A percentile compares a stretch with the other conserved stretches of the same genome.
phyloP scores from a whole-genome alignment of 2,113 vertebrate genomes.

The Megalops atlanticus region DNA sequence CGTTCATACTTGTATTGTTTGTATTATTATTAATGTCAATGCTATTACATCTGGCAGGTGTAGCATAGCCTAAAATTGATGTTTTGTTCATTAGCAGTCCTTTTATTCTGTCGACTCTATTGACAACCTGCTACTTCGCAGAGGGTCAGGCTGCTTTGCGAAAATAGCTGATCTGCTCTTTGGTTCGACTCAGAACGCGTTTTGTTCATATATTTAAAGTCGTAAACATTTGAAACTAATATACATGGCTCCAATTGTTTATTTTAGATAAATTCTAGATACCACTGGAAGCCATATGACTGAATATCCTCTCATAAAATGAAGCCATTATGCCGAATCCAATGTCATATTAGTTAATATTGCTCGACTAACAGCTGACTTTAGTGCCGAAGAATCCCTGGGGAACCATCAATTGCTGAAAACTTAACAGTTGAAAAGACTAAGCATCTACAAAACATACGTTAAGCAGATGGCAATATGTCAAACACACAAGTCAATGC shows the following conservation, averaged over 20 bases:
- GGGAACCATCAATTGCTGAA: neutral
- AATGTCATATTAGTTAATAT: neutral
- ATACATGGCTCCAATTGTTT: too few species aligned
- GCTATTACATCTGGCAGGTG: neutral
- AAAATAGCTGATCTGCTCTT: neutral
- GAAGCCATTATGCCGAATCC: neutral
- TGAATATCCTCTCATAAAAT: neutral
- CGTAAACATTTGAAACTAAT: neutral
- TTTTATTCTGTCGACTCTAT: neutral
- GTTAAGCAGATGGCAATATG: neutral
- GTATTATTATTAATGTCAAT: too few species aligned
- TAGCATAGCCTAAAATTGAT: neutral
- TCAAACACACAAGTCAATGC: constrained; percentile 7
- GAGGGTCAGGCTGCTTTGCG: neutral
- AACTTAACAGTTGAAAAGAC: neutral
- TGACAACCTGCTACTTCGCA: neutral
- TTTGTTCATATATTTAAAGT: neutral
- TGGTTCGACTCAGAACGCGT: neutral
- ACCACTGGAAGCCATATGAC: neutral
- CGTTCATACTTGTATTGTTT: neutral
- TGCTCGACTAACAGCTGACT: neutral
- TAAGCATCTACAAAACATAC: neutral
- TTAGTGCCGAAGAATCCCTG: neutral
- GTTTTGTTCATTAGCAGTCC: neutral
- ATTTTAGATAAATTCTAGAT: too few species aligned